These are phyloP conservation scores for Vespertilio murinus DNA, from an alignment of 2,797 vertebrate genomes.

Conservation along the genomic window DNA sequence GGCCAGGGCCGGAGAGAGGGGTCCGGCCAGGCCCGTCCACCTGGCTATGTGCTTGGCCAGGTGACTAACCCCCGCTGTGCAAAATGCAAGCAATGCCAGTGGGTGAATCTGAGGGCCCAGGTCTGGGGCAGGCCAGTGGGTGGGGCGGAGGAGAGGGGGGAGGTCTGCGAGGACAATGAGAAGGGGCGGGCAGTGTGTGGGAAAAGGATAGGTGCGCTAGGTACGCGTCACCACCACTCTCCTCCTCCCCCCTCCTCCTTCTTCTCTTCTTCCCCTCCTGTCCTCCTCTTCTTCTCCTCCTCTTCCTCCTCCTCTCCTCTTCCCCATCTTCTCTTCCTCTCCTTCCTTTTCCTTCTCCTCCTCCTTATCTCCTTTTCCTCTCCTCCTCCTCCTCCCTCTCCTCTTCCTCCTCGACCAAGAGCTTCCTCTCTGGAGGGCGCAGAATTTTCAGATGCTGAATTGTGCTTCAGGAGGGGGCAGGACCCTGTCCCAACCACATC, in stretches of 20 bases:
- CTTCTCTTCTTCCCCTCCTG: no score
- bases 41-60: background rate
- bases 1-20: background rate
- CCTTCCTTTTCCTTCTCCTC: no score
- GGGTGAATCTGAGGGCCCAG: no score
- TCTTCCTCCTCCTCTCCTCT: no score
- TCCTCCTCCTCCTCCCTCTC: no score
- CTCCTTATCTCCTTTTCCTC: no score
- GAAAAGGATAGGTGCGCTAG: background rate
- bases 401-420: no score
- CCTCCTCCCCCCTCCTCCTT: background rate
- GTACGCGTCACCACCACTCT: rapidly evolving
- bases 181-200: rapidly evolving
- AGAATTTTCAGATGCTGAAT: background rate
- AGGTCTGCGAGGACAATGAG: background rate
- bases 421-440: background rate
- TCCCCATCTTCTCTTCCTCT: no score
- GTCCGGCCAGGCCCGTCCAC: background rate
- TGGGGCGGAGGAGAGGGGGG: background rate
- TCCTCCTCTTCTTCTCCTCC: no score
- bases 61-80: no score
- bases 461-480: background rate
- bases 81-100: background rate
- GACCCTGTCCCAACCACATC: background rate
- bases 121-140: no score